Percentiles rank a stretch among this genome's conserved stretches.
phyloP scores from a whole-genome alignment of 2,113 vertebrate genomes.

The Puffinus mauretanicus region DNA sequence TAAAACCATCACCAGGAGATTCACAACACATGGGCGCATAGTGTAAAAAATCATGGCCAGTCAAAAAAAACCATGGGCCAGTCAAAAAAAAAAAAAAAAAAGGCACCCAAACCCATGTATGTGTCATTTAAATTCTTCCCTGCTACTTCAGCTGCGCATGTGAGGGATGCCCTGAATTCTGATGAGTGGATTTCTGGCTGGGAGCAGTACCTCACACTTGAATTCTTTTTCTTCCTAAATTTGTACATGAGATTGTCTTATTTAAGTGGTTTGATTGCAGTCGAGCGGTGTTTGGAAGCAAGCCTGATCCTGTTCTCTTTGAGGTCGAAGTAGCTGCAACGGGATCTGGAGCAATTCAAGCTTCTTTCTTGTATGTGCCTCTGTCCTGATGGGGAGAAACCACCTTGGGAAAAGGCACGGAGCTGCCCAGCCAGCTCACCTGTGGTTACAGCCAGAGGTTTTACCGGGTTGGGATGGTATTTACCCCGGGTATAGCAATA shows the following conservation, averaged over 20 bases:
- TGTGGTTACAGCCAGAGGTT: neutral
- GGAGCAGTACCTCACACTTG: neutral
- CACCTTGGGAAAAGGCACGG: neutral
- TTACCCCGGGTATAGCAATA: neutral
- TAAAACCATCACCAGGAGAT: neutral
- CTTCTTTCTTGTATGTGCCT: neutral
- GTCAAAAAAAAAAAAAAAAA: neutral
- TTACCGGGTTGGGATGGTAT: neutral
- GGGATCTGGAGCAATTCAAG: neutral
- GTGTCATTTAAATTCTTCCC: neutral
- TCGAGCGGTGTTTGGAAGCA: neutral
- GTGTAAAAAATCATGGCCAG: neutral
- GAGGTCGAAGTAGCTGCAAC: neutral
- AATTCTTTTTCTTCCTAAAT: neutral
- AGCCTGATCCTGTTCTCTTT: neutral
- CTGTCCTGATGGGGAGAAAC: neutral
- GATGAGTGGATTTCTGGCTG: neutral
- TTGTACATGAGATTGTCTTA: neutral
- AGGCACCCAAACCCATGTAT: fast-evolving
- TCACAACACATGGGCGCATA: neutral
- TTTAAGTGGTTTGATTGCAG: neutral
- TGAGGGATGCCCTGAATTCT: neutral
- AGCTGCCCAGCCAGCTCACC: neutral
- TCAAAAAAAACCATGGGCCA: neutral
- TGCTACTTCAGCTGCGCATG: neutral